Percentiles rank a stretch among this genome's conserved stretches.
phyloP scores from a whole-genome alignment of 2,888 invertebrate species.

The Neoitamus cyanurus region DNA sequence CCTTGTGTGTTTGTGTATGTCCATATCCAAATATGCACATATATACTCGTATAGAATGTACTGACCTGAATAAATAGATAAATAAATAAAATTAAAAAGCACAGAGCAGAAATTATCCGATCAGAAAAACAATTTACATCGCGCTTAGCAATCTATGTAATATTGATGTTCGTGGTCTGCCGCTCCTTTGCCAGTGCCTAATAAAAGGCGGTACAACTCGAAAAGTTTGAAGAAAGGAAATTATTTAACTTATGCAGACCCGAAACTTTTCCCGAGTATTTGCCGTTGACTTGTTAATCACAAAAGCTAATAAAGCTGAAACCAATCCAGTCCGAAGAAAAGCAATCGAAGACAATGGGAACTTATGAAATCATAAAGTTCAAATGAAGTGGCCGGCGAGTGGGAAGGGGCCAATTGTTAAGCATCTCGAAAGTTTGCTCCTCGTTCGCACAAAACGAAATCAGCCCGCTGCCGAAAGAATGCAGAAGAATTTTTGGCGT shows the following conservation, averaged over 20 bases:
- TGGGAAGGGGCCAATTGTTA: not conserved
- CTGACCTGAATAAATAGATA: too few species aligned
- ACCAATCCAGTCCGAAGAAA: not conserved
- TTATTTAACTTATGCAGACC: not conserved
- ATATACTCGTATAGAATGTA: too few species aligned
- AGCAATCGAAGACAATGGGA: not conserved
- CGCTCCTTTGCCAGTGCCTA: not conserved
- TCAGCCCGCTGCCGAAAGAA: not conserved
- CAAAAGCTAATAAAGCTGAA: not conserved
- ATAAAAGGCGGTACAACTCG: not conserved
- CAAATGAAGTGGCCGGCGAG: not conserved
- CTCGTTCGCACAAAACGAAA: not conserved
- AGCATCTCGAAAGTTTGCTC: not conserved
- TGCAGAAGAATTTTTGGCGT: not conserved
- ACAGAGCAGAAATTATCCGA: not conserved
- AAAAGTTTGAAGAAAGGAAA: not conserved
- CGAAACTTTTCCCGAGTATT: not conserved
- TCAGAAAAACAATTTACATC: not conserved
- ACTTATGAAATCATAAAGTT: not conserved
- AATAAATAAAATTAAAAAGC: too few species aligned
- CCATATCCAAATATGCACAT: too few species aligned
- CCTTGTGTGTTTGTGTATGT: too few species aligned
- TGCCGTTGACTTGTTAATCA: not conserved
- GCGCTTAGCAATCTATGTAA: not conserved
- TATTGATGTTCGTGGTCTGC: not conserved